A percentile compares a stretch with the other conserved stretches of the same genome.
These are phyloP conservation scores for Eubasilissa splendida DNA, from an alignment of 2,888 invertebrate species.

Conservation along the genomic window DNA sequence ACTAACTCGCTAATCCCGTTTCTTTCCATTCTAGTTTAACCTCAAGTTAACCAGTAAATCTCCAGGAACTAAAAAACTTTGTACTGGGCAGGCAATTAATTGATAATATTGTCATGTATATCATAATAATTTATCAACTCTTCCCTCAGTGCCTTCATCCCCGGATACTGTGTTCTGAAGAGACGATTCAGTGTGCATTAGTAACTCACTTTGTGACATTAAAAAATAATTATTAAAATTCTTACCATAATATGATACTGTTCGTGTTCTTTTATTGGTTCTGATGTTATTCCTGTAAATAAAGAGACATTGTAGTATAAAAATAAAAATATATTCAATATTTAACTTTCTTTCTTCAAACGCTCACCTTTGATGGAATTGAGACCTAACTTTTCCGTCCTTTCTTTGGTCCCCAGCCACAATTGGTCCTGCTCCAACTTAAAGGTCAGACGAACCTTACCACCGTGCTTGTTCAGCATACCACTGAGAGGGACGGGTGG, in stretches of 20 bases:
- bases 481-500: conserved; percentile 88
- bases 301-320: conserved; percentile 14
- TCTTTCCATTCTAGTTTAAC: neutral
- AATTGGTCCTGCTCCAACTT: conserved; percentile 92
- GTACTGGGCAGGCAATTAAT: no score
- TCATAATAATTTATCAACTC: no score
- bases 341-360: neutral
- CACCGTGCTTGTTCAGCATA: conserved; percentile 92
- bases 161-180: no score
- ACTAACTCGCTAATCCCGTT: neutral
- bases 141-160: no score
- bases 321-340: no score
- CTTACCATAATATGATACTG: conserved; percentile 93
- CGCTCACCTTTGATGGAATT: conserved; percentile 85
- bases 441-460: conserved; percentile 92
- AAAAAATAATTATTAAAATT: conserved; percentile 30
- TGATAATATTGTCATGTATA: no score
- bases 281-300: conserved; percentile 74
- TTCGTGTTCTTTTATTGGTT: conserved; percentile 90
- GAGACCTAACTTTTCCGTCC: conserved; percentile 94
- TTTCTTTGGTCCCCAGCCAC: conserved; percentile 94
- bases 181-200: no score
- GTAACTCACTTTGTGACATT: neutral
- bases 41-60: no score
- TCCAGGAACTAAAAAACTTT: no score